Conservation (phyloP, 2,888 invertebrate genomes). For the Agonopterix arenella region DNA sequence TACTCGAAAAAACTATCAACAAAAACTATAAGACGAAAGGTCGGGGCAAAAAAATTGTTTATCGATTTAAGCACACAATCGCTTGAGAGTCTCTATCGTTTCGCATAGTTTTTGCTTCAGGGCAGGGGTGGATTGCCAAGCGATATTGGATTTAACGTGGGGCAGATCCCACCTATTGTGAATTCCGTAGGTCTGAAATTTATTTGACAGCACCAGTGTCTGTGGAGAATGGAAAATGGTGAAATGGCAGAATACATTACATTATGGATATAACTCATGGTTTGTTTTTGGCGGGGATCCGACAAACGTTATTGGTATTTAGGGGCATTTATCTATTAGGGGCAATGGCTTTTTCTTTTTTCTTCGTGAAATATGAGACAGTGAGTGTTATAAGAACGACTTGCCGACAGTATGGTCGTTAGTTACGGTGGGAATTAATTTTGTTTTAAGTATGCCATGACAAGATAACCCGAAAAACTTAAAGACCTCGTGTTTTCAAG, state of each 20-base stretch:
- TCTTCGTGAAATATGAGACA: slow-evolving; percentile 56
- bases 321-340: slow-evolving; percentile 66
- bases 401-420: slow-evolving; percentile 54
- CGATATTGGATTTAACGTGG: slow-evolving; percentile 53
- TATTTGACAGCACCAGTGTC: slow-evolving; percentile 74
- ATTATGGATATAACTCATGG: slow-evolving; percentile 73
- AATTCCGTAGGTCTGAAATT: slow-evolving; percentile 72
- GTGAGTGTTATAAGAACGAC: slow-evolving; percentile 42
- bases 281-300: slow-evolving; percentile 75
- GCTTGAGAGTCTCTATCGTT: slow-evolving; percentile 32
- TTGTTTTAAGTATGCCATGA: slow-evolving; percentile 41
- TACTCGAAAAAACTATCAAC: slow-evolving; percentile 62
- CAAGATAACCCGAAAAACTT: slow-evolving; percentile 13
- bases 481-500: neutral
- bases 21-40: slow-evolving; percentile 66
- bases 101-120: slow-evolving; percentile 38
- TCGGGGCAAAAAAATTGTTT: slow-evolving; percentile 52
- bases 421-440: slow-evolving; percentile 62
- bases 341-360: slow-evolving; percentile 50
- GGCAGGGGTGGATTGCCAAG: slow-evolving; percentile 39
- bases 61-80: slow-evolving; percentile 44
- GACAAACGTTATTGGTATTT: slow-evolving; percentile 76
- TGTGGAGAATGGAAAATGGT: slow-evolving; percentile 77
- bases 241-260: slow-evolving; percentile 67
- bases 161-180: slow-evolving; percentile 69